These are phyloP conservation scores for Epistrophe grossulariae DNA, from an alignment of 2,888 invertebrate species.

Conservation along the genomic window DNA sequence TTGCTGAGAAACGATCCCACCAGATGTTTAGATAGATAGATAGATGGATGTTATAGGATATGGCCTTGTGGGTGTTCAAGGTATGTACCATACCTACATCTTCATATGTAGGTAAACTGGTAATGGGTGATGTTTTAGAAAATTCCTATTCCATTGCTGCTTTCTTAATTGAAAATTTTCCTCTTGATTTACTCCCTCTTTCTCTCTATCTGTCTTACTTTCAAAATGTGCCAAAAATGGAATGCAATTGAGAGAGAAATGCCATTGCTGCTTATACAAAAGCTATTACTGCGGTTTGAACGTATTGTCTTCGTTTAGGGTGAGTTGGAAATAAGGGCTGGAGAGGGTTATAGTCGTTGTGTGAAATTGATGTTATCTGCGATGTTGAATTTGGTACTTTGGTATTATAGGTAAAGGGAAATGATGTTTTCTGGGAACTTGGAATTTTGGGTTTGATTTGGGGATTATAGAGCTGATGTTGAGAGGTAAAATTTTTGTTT, in stretches of 20 bases:
- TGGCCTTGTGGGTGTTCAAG: neutral
- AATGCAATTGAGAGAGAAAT: conserved; percentile 30
- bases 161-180: conserved; percentile 20
- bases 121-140: neutral
- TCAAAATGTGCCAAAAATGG: conserved; percentile 14
- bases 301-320: neutral
- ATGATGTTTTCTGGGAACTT: neutral
- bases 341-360: neutral
- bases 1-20: neutral
- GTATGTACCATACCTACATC: neutral
- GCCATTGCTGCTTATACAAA: neutral
- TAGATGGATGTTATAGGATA: neutral
- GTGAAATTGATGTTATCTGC: conserved; percentile 4
- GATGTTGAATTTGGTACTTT: neutral
- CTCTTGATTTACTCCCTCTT: neutral
- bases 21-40: conserved; percentile 30
- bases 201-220: neutral
- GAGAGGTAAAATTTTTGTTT: neutral
- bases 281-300: conserved; percentile 28
- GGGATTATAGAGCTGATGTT: neutral
- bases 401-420: too few relatives aligned
- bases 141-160: neutral
- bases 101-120: too few relatives aligned
- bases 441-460: neutral
- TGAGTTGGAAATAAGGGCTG: neutral